These are phyloP conservation scores for Masticophis lateralis DNA, from an alignment of 2,797 vertebrate genomes.

Conservation along the genomic window DNA sequence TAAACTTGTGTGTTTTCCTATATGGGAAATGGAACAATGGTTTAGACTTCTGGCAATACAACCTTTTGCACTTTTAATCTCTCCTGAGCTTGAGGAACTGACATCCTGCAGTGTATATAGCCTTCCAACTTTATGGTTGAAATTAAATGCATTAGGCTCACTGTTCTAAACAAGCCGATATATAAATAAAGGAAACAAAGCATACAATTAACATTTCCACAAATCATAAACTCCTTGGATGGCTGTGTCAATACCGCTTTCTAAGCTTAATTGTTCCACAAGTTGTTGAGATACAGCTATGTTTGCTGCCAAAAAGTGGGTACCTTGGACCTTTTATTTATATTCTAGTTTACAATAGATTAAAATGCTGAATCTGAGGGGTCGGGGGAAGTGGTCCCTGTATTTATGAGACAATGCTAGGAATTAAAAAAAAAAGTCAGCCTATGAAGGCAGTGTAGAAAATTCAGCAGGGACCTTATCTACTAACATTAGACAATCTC, in stretches of 20 bases:
- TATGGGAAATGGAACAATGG: conserved; percentile 14
- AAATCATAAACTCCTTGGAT: neutral
- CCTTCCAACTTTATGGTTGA: neutral
- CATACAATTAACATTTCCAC: neutral
- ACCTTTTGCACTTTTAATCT: neutral
- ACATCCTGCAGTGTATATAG: neutral
- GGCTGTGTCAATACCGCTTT: neutral
- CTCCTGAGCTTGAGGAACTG: neutral
- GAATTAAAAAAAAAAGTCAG: neutral
- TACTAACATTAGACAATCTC: neutral
- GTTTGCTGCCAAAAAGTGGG: neutral
- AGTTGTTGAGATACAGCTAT: neutral
- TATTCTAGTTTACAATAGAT: neutral
- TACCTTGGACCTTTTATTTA: neutral
- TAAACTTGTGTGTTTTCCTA: neutral
- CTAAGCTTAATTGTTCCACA: neutral
- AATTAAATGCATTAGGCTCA: neutral
- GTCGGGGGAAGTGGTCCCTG: neutral
- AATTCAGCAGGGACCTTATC: neutral
- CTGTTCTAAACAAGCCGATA: neutral
- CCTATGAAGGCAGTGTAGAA: neutral
- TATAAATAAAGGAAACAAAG: neutral
- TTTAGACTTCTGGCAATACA: conserved; percentile 2
- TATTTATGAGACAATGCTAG: neutral
- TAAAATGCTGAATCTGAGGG: neutral